Conservation (phyloP, 2,888 invertebrate species). For the Iphiclides podalirius region DNA sequence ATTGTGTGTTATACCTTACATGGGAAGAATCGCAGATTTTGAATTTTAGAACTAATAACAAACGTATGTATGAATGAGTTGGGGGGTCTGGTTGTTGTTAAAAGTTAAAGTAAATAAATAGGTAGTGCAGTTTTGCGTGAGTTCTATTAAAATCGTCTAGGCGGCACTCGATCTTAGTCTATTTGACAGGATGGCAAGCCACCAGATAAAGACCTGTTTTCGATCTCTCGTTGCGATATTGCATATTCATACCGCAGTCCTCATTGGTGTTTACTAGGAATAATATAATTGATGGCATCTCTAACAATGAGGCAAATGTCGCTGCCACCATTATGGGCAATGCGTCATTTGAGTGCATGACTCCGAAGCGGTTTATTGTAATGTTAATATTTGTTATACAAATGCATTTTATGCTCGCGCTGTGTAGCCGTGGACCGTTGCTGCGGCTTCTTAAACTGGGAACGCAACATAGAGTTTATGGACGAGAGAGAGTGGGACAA, state of each 20-base stretch:
- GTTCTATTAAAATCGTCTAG: slow-evolving; percentile 20
- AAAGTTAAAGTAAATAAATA: slow-evolving; percentile 1
- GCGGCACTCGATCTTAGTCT: slow-evolving; percentile 37
- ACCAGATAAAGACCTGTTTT: slow-evolving; percentile 35
- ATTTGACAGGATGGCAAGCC: slow-evolving; percentile 32
- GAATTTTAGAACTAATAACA: too few species aligned
- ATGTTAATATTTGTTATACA: slow-evolving; percentile 20
- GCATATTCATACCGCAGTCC: slow-evolving; percentile 29
- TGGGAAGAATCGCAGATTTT: too few species aligned
- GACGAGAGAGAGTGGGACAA: too few species aligned
- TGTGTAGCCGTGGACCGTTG: background rate
- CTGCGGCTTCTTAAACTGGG: slow-evolving; percentile 4
- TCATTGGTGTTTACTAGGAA: slow-evolving; percentile 23
- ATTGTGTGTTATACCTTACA: too few species aligned
- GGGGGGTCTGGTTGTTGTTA: too few species aligned
- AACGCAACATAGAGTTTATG: background rate
- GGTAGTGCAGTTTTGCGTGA: slow-evolving; percentile 2
- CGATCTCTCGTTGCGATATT: slow-evolving; percentile 30
- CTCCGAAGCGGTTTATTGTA: slow-evolving; percentile 14
- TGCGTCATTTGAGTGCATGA: slow-evolving; percentile 20
- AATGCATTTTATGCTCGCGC: slow-evolving; percentile 2
- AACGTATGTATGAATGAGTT: too few species aligned
- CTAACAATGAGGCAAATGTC: slow-evolving; percentile 22
- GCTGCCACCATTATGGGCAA: slow-evolving; percentile 10
- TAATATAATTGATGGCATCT: slow-evolving; percentile 25